These are phyloP conservation scores for Spea hammondii DNA, from an alignment of 2,797 vertebrate genomes.

Conservation along the genomic window DNA sequence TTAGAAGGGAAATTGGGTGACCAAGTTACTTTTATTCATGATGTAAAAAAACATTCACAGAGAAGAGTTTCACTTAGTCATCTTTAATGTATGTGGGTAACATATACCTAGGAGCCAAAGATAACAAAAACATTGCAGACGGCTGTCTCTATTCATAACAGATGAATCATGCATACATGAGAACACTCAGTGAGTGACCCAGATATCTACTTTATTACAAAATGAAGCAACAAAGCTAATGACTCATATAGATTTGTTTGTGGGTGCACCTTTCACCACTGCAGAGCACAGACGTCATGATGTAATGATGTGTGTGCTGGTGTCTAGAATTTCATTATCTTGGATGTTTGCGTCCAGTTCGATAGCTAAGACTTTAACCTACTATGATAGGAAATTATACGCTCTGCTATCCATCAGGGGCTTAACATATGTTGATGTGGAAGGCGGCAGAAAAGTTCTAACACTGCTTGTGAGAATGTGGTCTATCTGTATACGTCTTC, in stretches of 20 bases:
- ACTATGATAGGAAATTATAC: no score
- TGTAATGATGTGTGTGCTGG: background rate
- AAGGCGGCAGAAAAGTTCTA: no score
- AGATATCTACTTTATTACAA: background rate
- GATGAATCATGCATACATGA: background rate
- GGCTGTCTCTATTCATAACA: background rate
- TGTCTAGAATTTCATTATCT: background rate
- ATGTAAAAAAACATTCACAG: no score
- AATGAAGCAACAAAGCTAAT: background rate
- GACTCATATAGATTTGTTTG: background rate
- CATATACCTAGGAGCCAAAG: background rate
- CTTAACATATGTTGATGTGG: no score
- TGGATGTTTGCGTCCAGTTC: conserved; percentile 5
- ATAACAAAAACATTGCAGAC: conserved; percentile 13
- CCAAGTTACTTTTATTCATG: no score
- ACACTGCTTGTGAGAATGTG: no score
- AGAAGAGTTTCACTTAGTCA: background rate
- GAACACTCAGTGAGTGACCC: background rate
- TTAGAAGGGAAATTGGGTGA: no score
- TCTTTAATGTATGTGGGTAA: background rate
- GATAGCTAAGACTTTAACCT: background rate
- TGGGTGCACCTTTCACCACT: conserved; percentile 3
- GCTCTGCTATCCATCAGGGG: no score
- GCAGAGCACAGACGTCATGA: background rate
- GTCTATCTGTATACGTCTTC: no score